Conservation (phyloP, 2,888 invertebrate species). For the Microdon myrmicae region DNA sequence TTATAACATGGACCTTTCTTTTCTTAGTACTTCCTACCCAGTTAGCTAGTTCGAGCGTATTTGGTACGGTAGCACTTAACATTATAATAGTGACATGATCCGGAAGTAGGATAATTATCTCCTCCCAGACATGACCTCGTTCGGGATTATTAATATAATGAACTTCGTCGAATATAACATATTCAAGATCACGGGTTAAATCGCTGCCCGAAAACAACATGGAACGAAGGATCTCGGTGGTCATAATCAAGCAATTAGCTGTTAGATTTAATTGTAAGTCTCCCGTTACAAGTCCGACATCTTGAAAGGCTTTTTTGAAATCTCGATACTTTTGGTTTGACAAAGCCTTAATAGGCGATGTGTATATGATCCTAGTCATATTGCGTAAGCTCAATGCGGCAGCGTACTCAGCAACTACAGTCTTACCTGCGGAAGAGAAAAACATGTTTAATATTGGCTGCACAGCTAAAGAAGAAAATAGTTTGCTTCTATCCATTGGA, state of each 20-base stretch:
- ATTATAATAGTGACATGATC: constrained; percentile 95
- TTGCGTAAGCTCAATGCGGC: constrained; percentile 94
- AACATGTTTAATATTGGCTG: too few species aligned
- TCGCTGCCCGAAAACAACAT: constrained; percentile 97
- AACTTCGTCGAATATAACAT: constrained; percentile 99
- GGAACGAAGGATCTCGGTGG: constrained; percentile 96
- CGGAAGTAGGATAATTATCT: constrained; percentile 94
- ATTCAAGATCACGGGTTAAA: constrained; percentile 94
- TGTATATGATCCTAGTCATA: constrained; percentile 93
- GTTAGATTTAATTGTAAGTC: constrained; percentile 95
- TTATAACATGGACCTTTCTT: constrained; percentile 91
- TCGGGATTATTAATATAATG: constrained; percentile 98
- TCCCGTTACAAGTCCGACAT: constrained; percentile 93
- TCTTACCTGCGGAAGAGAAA: constrained; percentile 72
- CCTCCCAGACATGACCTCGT: constrained; percentile 99
- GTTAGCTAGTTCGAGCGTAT: constrained; percentile 94
- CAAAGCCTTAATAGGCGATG: constrained; percentile 98
- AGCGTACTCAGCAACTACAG: constrained; percentile 99
- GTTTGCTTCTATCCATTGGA: too few species aligned
- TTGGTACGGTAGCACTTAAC: constrained; percentile 98
- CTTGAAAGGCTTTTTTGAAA: constrained; percentile 90
- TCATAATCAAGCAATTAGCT: constrained; percentile 97
- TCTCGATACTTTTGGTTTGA: constrained; percentile 99
- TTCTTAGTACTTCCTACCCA: constrained; percentile 91
- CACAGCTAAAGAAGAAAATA: too few species aligned